Evolutionary conservation across 2,888 invertebrate genomes (phyloP).

Genomic region (Cordilura impudica): DNA sequence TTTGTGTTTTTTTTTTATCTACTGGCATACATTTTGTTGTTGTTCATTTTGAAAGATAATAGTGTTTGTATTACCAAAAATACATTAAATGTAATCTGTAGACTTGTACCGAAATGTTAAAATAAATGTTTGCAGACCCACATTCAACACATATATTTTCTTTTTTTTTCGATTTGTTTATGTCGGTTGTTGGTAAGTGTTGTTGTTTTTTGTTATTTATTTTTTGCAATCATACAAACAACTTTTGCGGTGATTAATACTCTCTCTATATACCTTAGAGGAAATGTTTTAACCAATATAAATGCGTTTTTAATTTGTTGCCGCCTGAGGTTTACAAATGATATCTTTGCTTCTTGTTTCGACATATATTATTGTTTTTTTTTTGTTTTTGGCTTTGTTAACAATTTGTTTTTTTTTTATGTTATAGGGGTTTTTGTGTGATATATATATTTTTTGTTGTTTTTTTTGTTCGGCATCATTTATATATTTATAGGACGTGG

Average conservation of each 20-base stretch:
- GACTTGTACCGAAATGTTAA: neutral
- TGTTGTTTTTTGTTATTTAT: conserved; percentile 2
- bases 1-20: conserved; percentile 31
- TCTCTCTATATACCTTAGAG: conserved; percentile 67
- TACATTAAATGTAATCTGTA: neutral
- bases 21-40: conserved; percentile 1
- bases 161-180: conserved; percentile 1
- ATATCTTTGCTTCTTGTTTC: conserved; percentile 62
- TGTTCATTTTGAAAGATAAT: neutral
- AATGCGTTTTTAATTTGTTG: conserved; percentile 78
- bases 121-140: neutral
- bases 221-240: conserved; percentile 3
- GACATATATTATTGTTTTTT: neutral
- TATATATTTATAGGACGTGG: neutral
- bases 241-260: conserved; percentile 47
- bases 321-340: conserved; percentile 71
- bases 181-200: neutral
- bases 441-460: neutral
- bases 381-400: conserved; percentile 13
- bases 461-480: neutral
- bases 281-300: conserved; percentile 74
- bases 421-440: neutral
- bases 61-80: conserved; percentile 14
- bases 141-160: neutral
- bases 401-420: conserved; percentile 25